phyloP scores from a whole-genome alignment of 2,113 vertebrate species.

The Myotis brandtii region DNA sequence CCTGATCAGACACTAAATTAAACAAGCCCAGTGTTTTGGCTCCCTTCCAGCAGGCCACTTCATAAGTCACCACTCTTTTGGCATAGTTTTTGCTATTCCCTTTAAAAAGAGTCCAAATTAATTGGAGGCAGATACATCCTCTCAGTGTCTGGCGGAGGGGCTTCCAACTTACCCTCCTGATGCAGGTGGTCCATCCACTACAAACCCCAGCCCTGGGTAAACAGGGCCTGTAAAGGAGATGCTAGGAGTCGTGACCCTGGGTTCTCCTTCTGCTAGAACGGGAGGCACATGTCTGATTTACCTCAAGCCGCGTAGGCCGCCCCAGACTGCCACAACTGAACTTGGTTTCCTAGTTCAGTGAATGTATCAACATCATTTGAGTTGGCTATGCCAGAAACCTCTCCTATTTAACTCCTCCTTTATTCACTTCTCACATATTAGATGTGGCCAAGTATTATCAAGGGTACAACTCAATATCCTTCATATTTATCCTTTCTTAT shows the following conservation, averaged over 20 bases:
- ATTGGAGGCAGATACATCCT: conserved; percentile 68
- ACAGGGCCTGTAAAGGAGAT: conserved; percentile 54
- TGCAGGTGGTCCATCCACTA: conserved; percentile 33
- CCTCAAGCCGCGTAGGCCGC: not conserved
- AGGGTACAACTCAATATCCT: conserved; percentile 23
- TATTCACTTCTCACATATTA: not conserved
- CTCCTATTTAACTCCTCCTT: not conserved
- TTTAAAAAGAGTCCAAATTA: conserved; percentile 72
- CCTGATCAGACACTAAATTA: conserved; percentile 32
- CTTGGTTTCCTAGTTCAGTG: not conserved
- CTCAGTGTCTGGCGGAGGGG: conserved; percentile 70
- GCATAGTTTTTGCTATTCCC: conserved; percentile 67
- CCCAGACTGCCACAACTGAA: not conserved
- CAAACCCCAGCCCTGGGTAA: conserved; percentile 59
- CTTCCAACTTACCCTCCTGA: conserved; percentile 65
- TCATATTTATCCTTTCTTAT: not conserved
- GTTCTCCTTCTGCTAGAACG: conserved; percentile 68
- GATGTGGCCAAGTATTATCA: conserved; percentile 9
- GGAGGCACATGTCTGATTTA: conserved; percentile 71
- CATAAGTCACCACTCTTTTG: conserved; percentile 65
- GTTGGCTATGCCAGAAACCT: not conserved
- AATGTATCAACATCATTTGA: not conserved
- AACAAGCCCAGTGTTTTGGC: conserved; percentile 36
- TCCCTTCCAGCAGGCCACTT: conserved; percentile 63
- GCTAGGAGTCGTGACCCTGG: conserved; percentile 74